Evolutionary conservation across 2,797 vertebrate species (phyloP).

Genomic region (Clarias pachynema): DNA sequence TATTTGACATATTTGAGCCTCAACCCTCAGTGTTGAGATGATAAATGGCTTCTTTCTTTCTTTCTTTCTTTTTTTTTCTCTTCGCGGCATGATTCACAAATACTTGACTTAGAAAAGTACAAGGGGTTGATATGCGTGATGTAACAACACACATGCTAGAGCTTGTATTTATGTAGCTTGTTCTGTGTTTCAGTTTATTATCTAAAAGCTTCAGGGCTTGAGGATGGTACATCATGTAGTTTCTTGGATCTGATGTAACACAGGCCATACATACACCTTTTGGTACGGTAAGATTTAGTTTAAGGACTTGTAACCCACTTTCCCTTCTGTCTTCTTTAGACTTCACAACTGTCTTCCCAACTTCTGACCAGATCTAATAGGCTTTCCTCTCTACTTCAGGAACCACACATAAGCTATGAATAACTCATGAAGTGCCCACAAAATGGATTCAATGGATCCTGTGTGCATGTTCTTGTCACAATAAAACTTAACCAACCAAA

Average conservation of each 20-base stretch:
- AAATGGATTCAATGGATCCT: neutral
- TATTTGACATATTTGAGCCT: constrained; percentile 18
- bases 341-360: neutral
- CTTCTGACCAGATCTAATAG: constrained; percentile 35
- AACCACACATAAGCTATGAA: constrained; percentile 56
- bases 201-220: neutral
- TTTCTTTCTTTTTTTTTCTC: too few relatives aligned
- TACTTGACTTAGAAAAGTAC: neutral
- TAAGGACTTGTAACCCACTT: constrained; percentile 24
- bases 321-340: neutral
- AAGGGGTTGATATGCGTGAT: neutral
- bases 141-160: constrained; percentile 17
- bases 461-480: constrained; percentile 58
- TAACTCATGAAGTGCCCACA: constrained; percentile 14
- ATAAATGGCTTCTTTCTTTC: constrained; percentile 11
- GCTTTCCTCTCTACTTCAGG: constrained; percentile 38
- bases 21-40: neutral
- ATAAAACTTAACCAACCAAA: constrained; percentile 33
- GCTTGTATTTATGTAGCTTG: constrained; percentile 18
- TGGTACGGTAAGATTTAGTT: neutral
- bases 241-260: neutral
- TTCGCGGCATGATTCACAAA: neutral
- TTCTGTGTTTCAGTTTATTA: constrained; percentile 8
- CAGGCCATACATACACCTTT: neutral
- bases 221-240: neutral